phyloP scores from a whole-genome alignment of 2,113 vertebrate species.

The Eurypyga helias region DNA sequence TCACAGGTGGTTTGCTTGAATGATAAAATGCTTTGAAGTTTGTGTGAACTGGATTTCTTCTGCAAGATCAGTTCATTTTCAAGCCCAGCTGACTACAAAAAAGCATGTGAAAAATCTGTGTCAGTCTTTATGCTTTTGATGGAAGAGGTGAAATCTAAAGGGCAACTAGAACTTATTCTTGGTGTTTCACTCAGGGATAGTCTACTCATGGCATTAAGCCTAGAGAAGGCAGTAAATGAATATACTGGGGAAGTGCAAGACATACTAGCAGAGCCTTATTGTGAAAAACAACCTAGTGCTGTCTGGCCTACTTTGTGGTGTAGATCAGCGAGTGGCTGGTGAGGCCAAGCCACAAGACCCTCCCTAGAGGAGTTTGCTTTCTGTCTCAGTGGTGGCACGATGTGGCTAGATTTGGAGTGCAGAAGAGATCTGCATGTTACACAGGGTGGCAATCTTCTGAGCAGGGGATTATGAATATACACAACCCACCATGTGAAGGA shows the following conservation, averaged over 20 bases:
- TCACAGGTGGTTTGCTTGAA: neutral
- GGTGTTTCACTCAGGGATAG: neutral
- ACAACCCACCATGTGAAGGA: neutral
- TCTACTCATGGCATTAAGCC: neutral
- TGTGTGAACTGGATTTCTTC: neutral
- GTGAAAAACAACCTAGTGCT: neutral
- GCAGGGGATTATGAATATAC: neutral
- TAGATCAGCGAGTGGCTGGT: neutral
- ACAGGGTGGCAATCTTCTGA: neutral
- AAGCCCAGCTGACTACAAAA: neutral
- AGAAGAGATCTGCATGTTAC: neutral
- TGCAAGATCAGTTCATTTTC: neutral
- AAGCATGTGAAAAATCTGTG: neutral
- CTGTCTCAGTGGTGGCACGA: no score
- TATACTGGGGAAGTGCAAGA: neutral
- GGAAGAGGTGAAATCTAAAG: neutral
- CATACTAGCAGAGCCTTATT: neutral
- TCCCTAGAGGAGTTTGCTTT: neutral
- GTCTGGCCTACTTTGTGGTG: rapidly evolving
- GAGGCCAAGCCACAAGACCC: neutral
- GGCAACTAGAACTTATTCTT: neutral
- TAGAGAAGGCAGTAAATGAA: neutral
- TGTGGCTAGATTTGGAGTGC: neutral
- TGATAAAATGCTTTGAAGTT: neutral
- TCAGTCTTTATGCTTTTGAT: neutral